Percentiles rank a stretch among this genome's conserved stretches.
These are phyloP conservation scores for Ophraella communa DNA, from an alignment of 2,888 invertebrate species.

Conservation along the genomic window DNA sequence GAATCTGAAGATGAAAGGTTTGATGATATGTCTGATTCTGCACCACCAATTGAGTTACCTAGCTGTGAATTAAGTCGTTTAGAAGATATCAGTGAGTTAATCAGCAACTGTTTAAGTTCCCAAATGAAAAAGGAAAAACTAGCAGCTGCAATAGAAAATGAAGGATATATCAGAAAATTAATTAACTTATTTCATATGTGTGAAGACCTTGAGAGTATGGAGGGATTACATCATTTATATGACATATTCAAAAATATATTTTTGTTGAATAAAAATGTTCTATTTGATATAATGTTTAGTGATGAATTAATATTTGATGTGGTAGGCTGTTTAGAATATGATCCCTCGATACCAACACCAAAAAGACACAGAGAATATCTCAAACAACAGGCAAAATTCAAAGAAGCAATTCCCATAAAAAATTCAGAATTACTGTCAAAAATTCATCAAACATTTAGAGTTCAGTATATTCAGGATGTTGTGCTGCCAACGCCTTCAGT, in stretches of 20 bases:
- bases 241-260: slow-evolving; percentile 99
- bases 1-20: slow-evolving; percentile 96
- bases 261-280: slow-evolving; percentile 94
- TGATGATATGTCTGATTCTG: slow-evolving; percentile 95
- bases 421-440: slow-evolving; percentile 94
- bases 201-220: slow-evolving; percentile 94
- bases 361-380: slow-evolving; percentile 97
- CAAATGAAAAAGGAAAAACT: slow-evolving; percentile 93
- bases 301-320: slow-evolving; percentile 97
- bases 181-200: slow-evolving; percentile 95
- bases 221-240: slow-evolving; percentile 93
- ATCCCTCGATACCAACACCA: slow-evolving; percentile 84
- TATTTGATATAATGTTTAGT: slow-evolving; percentile 97
- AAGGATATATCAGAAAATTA: slow-evolving; percentile 94
- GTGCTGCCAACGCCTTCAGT: slow-evolving; percentile 98
- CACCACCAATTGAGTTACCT: slow-evolving; percentile 93
- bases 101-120: slow-evolving; percentile 86
- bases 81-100: slow-evolving; percentile 93
- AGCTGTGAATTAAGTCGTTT: slow-evolving; percentile 92
- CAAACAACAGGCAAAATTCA: slow-evolving; percentile 88
- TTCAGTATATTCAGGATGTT: slow-evolving; percentile 99
- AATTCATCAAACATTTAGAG: slow-evolving; percentile 99
- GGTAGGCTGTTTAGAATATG: slow-evolving; percentile 97
- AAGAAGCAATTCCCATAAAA: slow-evolving; percentile 93
- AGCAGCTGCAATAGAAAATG: slow-evolving; percentile 89